These are phyloP conservation scores for Rhabdophis nuchalis DNA, from an alignment of 2,797 vertebrate species.

Conservation along the genomic window DNA sequence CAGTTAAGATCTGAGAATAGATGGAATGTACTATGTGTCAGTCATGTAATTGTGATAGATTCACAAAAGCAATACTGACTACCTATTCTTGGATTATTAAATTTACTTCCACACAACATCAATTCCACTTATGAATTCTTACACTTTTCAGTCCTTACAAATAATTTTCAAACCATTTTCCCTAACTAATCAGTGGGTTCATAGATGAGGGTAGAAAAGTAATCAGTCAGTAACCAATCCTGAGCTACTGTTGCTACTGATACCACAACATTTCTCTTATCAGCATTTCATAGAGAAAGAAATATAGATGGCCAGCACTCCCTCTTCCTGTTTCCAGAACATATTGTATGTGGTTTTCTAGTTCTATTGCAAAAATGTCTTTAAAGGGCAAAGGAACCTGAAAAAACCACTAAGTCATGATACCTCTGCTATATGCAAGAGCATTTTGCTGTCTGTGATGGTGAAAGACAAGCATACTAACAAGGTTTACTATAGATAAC, in stretches of 20 bases:
- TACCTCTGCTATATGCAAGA: neutral
- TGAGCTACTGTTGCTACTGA: neutral
- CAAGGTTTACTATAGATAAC: neutral
- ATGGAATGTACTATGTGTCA: neutral
- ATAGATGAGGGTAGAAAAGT: neutral
- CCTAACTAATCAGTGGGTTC: neutral
- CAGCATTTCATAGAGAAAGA: neutral
- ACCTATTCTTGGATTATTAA: neutral
- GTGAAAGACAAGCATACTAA: neutral
- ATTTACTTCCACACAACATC: neutral
- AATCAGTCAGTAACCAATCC: neutral
- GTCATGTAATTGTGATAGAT: neutral
- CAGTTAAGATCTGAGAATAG: neutral
- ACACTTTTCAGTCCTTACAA: neutral
- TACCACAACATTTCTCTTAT: neutral
- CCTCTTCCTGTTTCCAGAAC: neutral
- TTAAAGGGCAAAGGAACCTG: neutral
- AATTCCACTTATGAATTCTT: neutral
- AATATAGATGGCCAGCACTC: neutral
- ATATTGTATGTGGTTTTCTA: neutral
- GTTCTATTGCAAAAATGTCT: neutral
- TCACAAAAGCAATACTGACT: neutral
- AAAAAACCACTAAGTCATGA: neutral
- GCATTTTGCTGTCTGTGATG: neutral
- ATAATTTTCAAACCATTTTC: neutral